Base-by-base conservation (phyloP, 2,888 invertebrate genomes). In the Phortica okadai region DNA sequence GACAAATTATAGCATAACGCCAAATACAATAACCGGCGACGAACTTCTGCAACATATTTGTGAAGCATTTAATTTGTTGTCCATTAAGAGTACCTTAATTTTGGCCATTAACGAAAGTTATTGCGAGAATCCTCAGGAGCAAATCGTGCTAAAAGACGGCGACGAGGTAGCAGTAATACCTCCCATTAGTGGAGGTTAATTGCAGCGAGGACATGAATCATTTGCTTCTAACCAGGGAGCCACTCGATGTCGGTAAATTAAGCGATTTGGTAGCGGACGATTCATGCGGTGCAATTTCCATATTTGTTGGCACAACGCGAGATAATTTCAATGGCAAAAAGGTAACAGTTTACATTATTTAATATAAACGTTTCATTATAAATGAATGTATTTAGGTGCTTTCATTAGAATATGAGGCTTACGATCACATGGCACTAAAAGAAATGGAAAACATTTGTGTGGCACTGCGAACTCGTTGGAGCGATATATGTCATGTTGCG, bases 161-260 rank as follows among this genome's bases (percentile, higher is more conserved):
- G 98, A 98, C 92, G 96, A 95, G 91, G 93, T 98, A 79, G 98
- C 98, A 79, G 93, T 98, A 14, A 98, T 99, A 88, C 98, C 98
- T 74, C 98, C 98, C 0, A 93, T 99, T 73, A 98, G 98, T 92
- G 98, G 98, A 85, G 98, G 98, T 85, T 96, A 94, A 92, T 33
- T 33, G 4, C 4, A 33, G 33, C 33, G 33, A 33, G 10, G 7
- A 62, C 4, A 96, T 95, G 94, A 94, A 97, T 92, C 93, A 94
- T 82, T 86, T 97, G 21, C 93, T 95, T 88, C 90, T 98, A 69
- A 94, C 94, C 0, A 88, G 93, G 0, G 94, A 95, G 58, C 93
- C 94, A 84, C 91, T 98, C 59, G 93, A 94, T 74, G 92, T 97
- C 3, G 95, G 94, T 59, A 92, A 93, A 54, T 94, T 97, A 72